Base-by-base conservation (phyloP, 2,113 vertebrate species). In the Gracilinanus agilis region DNA sequence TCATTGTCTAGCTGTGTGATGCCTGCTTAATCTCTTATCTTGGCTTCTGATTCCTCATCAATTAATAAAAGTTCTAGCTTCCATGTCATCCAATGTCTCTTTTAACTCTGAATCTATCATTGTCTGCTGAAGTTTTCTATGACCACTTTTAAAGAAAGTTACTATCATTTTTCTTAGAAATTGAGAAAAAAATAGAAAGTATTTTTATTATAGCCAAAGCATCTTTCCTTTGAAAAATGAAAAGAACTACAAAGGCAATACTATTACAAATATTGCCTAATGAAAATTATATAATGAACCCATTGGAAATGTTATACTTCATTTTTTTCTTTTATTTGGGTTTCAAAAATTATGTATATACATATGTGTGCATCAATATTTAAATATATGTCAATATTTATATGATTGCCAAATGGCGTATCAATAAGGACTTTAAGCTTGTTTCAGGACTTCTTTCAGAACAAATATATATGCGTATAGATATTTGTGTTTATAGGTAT, bases 221-320 rank as follows among this genome's bases (percentile, higher is more conserved):
- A 91, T n/a, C 56, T 88, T 1, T 91, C 12, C 92, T 91, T 91
- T 40, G 93, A 90, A 93, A 25, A 13, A 67, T 89, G 53, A 24
- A 92, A 54, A 40, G 61, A 88, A 24, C 34, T 56, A 54, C 44
- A 53, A 4, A 93, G 89, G 6, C 44, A 96, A 93, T 3, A 89
- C 13, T 75, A 29, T 29, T 92, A 24, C 29, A 19, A 67, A 11
- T 93, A 44, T 2, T 83, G 40, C 95, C 3, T 53, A 88, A 92
- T 93, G 93, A 94, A 96, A 49, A 5, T 40, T 75, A 6, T 55
- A 3, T 9, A 88, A 19, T 3, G 56, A 40, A 0, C 25, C 92
- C 90, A 90, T 67, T 91, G 55, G n/a, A 92, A 83, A 49, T 89
- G 3, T 89, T 97, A 67, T 92, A 89, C 44, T 83, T 94, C 23